Conservation (phyloP, 2,113 vertebrate genomes). For the Percopsis transmontana region DNA sequence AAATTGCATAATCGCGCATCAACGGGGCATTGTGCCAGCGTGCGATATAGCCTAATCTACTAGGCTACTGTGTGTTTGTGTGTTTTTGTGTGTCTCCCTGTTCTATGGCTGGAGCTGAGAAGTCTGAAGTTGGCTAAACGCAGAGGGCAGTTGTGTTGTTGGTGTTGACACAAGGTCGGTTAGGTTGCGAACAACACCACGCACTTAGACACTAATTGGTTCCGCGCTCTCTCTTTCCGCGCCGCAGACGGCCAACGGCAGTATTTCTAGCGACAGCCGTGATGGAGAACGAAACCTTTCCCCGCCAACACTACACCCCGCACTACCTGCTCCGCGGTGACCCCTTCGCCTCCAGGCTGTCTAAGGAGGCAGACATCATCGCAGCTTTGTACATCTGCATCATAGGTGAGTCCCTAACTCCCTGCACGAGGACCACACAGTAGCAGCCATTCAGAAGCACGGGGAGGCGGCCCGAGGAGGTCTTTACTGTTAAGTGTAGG, state of each 20-base stretch:
- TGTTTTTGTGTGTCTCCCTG: no score
- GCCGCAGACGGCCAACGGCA: constrained; percentile 43
- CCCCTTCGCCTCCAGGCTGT: constrained; percentile 89
- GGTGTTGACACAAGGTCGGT: constrained; percentile 7
- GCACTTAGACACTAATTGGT: constrained; percentile 40
- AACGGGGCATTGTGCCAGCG: no score
- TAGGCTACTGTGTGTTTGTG: no score
- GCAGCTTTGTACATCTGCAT: constrained; percentile 88
- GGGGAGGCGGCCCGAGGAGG: no score
- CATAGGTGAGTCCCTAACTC: constrained; percentile 86
- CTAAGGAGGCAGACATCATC: constrained; percentile 87
- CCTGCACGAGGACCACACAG: not conserved
- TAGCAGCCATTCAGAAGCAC: no score
- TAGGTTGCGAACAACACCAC: no score
- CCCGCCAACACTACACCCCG: constrained; percentile 69
- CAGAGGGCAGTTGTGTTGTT: constrained; percentile 23
- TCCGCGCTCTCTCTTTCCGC: constrained; percentile 9
- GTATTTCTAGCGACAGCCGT: constrained; percentile 66
- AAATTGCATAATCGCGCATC: no score
- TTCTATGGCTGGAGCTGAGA: no score
- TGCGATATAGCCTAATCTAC: no score
- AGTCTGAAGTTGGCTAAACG: constrained; percentile 32
- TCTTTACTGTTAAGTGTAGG: no score
- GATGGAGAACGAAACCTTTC: constrained; percentile 74
- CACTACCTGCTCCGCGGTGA: constrained; percentile 82